Evolutionary conservation across 2,797 vertebrate species (phyloP).

Genomic region (Alcedo atthis): DNA sequence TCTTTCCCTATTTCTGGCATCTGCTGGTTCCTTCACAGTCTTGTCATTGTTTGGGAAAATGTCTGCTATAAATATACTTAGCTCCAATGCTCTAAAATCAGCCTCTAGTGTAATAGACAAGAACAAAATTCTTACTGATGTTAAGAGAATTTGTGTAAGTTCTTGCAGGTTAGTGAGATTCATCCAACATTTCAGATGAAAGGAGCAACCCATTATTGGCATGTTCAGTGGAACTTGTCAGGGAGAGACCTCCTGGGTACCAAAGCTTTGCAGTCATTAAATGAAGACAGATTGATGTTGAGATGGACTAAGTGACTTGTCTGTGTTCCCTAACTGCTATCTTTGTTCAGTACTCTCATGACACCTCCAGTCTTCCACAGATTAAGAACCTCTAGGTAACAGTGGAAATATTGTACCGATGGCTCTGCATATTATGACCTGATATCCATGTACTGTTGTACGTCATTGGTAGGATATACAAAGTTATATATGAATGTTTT

Average conservation of each 20-base stretch:
- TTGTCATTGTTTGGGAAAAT: conserved; percentile 21
- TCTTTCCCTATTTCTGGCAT: neutral
- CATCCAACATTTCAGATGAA: neutral
- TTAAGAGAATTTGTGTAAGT: neutral
- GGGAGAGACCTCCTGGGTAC: neutral
- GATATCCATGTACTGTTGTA: neutral
- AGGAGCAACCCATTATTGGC: neutral
- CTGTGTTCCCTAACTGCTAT: neutral
- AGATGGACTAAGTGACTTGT: neutral
- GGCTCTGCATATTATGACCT: neutral
- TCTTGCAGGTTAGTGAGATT: neutral
- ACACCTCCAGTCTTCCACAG: neutral
- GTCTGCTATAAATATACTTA: conserved; percentile 26
- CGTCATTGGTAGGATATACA: neutral
- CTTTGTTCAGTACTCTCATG: neutral
- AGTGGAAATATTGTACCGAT: neutral
- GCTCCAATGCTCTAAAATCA: conserved; percentile 11
- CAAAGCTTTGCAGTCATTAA: neutral
- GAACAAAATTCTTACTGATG: neutral
- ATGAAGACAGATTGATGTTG: neutral
- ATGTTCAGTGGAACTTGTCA: neutral
- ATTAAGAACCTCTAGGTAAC: neutral
- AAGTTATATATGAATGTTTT: neutral
- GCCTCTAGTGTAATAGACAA: neutral
- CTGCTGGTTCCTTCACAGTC: neutral